Evolutionary conservation across 2,797 vertebrate genomes (phyloP).

Genomic region (Poecilia velifera): DNA sequence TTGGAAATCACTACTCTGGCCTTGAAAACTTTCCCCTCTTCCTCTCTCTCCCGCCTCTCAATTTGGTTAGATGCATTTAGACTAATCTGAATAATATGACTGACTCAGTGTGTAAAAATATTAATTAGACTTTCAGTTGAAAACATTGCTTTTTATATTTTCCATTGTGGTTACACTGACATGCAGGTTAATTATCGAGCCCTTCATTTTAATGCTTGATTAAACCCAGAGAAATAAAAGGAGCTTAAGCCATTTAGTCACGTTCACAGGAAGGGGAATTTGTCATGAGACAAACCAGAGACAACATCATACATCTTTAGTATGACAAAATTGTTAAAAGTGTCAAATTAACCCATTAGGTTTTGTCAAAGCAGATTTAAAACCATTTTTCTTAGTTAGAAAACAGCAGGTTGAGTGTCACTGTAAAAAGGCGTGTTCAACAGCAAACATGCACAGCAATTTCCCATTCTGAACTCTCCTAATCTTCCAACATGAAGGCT

Average conservation of each 20-base stretch:
- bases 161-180: conserved; percentile 11
- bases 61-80: conserved; percentile 32
- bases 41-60: conserved; percentile 46
- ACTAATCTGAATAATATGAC: conserved; percentile 41
- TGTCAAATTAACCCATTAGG: background rate
- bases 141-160: background rate
- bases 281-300: background rate
- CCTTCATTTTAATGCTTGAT: background rate
- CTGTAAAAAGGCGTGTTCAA: background rate
- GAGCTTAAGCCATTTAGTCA: conserved; percentile 3
- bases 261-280: background rate
- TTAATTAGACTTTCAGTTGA: conserved; percentile 9
- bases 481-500: background rate
- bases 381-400: background rate
- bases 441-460: background rate
- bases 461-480: background rate
- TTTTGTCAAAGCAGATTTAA: background rate
- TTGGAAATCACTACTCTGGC: conserved; percentile 51
- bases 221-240: background rate
- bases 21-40: conserved; percentile 48
- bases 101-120: conserved; percentile 23
- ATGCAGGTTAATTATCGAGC: background rate
- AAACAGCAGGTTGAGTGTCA: background rate
- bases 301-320: background rate
- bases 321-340: background rate